Base-by-base conservation (phyloP, 1,140 invertebrate genomes). In the Hetaerina americana region DNA sequence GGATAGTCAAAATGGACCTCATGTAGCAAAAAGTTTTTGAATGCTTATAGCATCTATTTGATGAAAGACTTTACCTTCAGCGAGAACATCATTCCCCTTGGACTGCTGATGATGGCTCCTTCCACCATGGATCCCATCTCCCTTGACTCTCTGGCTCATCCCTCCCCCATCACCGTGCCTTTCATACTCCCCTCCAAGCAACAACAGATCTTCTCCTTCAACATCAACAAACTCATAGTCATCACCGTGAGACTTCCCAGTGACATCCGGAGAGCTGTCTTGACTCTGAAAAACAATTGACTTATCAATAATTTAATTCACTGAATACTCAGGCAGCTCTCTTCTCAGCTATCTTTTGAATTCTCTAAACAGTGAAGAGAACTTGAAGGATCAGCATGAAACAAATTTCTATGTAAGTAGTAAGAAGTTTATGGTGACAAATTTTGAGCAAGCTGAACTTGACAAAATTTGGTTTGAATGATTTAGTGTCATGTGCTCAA, bases 191-290 rank as follows among this genome's bases (percentile, higher is more conserved):
- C 22, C 40, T 57, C 40, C 40, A 57, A 57, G 15, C 40, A 57
- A 18, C 40, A 57, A 57, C 10, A 57, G 22, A 57, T 57, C 71
- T 70, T 86, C 84, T 15, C 86, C 86, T 77, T 90, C 89, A 1
- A 90, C 87, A 77, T 92, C 90, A 5, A 89, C 86, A 78, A 87
- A 89, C 80, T 92, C 89, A 73, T 84, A 86, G 74, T 89, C 88
- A 66, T 87, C 87, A 10, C 82, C 73, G 26, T 81, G 75, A 0
- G 78, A 78, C 76, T 86, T 86, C 0, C 79, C 79, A 69, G 80
- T 83, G 5, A 77, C 77, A 76, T 87, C 86, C 0, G 87, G 87
- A 26, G 87, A 87, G 79, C 85, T 88, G 2, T 82, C 81, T 70
- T 85, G 83, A 76, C 86, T 87, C 80, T 85, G 72, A 72, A 80